Base-by-base conservation (phyloP, 2,113 vertebrate species). In the Pomatostomus ruficeps region DNA sequence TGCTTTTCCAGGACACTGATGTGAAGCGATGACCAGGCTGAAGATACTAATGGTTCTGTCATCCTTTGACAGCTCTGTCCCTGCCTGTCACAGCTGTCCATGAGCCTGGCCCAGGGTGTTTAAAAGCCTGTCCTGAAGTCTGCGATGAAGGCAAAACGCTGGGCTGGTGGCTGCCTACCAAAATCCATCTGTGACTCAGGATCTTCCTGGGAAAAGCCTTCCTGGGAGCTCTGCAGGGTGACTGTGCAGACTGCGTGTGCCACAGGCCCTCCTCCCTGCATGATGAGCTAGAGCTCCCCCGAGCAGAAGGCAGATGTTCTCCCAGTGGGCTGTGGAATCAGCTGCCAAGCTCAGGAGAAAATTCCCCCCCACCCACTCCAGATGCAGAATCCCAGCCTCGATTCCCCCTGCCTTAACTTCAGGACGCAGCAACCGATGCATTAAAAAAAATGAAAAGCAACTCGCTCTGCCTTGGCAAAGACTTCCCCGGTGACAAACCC, bases 251-350 rank as follows among this genome's bases (percentile, higher is more conserved):
- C 67, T 59, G 63, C 7, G 0, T 0, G 11, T 54, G 85, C 96
- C 82, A 62, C 0, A 0, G 78, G 88, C 82, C 90, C 66, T 58
- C 88, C 92, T 17, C 80, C 26, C 91, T 48, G 75, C 67, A 63
- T 7, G 1, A 49, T 4, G 36, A 63, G 46, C 29, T 55, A 26
- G 73, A 86, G 94, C 83, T 89, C 67, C 43, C 2, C 91, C 94
- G 35, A 57, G 80, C 86, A 91, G 57, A 68, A 96, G 86, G 51
- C 82, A 94, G 71, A 90, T 71, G 82, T 31, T 86, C 91, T 86
- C 31, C 75, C 74, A 81, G 79, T 71, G 80, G 88, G 85, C 67
- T 89, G 59, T 18, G 57, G 92, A 81, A 88, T 42, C 40, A 67
- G 11, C 55, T 36, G 68, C 83, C 84, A 88, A 91, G 65, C 68